Percentiles rank a stretch among this genome's conserved stretches.
These are phyloP conservation scores for Cotesia glomerata DNA, from an alignment of 1,140 invertebrate species.

Conservation along the genomic window DNA sequence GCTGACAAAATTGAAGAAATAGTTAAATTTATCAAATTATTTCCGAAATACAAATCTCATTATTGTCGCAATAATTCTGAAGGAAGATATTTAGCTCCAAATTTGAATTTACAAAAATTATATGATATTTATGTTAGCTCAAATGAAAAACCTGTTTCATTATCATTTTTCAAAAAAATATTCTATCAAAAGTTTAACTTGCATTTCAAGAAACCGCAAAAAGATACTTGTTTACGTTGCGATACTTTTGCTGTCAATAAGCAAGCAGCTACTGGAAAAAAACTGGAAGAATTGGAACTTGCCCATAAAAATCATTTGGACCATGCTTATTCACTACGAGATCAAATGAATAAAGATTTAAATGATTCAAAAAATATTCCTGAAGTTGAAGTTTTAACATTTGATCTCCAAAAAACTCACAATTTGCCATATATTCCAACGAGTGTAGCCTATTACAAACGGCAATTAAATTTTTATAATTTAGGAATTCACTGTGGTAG, in stretches of 20 bases:
- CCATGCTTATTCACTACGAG: not conserved
- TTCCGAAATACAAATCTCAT: not conserved
- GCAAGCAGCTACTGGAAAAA: not conserved
- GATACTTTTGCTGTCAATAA: not conserved
- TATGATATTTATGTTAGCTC: not conserved
- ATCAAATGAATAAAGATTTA: not conserved
- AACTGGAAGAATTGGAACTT: not conserved
- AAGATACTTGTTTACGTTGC: not conserved
- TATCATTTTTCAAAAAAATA: not conserved
- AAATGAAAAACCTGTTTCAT: not conserved
- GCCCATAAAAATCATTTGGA: not conserved
- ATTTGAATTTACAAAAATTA: not conserved
- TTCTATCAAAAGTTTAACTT: not conserved
- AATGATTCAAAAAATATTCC: not conserved
- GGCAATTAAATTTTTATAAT: constrained; percentile 42
- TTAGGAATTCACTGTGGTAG: constrained; percentile 34
- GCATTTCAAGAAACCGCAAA: not conserved
- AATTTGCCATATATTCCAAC: not conserved
- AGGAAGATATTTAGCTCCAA: not conserved
- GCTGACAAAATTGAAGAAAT: not conserved
- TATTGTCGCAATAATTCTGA: not conserved
- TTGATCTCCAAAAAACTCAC: not conserved
- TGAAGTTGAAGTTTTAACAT: not conserved
- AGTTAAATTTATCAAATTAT: not conserved
- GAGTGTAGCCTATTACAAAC: constrained; percentile 28